phyloP scores from a whole-genome alignment of 2,888 invertebrate species.

The Amphiduros pacificus region DNA sequence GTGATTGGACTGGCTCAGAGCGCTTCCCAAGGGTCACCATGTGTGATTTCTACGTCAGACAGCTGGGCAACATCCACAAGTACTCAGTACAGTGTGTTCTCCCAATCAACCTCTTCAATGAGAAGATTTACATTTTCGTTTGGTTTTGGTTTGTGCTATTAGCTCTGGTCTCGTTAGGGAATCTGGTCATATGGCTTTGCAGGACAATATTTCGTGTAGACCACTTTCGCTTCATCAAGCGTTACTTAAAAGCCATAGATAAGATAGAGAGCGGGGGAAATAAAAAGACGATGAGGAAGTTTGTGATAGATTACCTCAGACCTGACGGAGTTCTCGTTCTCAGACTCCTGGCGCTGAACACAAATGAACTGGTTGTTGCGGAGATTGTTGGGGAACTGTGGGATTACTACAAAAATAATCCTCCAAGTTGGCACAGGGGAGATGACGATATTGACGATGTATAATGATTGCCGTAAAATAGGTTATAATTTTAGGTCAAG shows the following conservation, averaged over 20 bases:
- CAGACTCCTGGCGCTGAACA: conserved; percentile 12
- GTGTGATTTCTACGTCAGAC: conserved; percentile 30
- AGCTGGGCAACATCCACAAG: conserved; percentile 28
- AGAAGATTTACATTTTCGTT: conserved; percentile 30
- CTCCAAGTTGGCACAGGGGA: conserved; percentile 4
- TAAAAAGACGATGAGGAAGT: conserved; percentile 9
- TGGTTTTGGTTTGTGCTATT: conserved; percentile 28
- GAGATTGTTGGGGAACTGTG: conserved; percentile 16
- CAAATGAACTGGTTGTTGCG: conserved; percentile 12
- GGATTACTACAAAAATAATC: conserved; percentile 15
- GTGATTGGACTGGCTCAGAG: conserved; percentile 16
- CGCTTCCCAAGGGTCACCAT: conserved; percentile 26
- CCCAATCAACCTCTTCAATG: conserved; percentile 34
- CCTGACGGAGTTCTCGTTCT: conserved; percentile 16
- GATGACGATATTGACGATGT: conserved; percentile 7
- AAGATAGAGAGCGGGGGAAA: conserved; percentile 5
- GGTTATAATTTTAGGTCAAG: too few species aligned
- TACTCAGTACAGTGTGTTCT: conserved; percentile 33
- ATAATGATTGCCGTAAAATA: too few species aligned
- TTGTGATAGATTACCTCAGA: conserved; percentile 14
- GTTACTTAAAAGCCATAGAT: conserved; percentile 13
- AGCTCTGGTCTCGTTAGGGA: not conserved
- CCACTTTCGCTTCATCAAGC: conserved; percentile 11
- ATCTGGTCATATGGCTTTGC: conserved; percentile 13
- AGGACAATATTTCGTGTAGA: not conserved